phyloP scores from a whole-genome alignment of 2,888 invertebrate species.

The Phanerotoma sp. region DNA sequence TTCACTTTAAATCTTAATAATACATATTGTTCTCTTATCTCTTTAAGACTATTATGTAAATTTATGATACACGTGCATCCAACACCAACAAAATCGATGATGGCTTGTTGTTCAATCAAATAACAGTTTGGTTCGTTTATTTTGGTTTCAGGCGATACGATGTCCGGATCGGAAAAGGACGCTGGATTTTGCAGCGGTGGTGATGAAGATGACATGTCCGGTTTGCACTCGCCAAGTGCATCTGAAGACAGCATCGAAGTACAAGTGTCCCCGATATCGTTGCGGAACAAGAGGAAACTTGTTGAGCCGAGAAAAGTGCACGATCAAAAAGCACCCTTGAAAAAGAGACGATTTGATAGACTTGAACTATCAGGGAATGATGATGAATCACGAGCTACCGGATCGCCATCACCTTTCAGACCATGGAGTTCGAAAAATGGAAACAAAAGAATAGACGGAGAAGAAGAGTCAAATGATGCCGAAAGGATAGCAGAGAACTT shows the following conservation, averaged over 20 bases:
- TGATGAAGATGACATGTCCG: slow-evolving; percentile 64
- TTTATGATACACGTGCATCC: too few species aligned
- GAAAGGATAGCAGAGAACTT: slow-evolving; percentile 10
- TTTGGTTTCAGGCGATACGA: slow-evolving; percentile 60
- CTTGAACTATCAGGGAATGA: slow-evolving; percentile 37
- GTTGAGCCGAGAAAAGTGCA: slow-evolving; percentile 67
- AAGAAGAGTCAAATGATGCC: slow-evolving; percentile 17
- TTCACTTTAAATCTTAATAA: background rate
- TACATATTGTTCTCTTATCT: too few species aligned
- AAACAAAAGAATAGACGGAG: slow-evolving; percentile 25
- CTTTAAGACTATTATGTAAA: too few species aligned
- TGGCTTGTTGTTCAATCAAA: too few species aligned
- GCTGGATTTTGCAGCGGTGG: slow-evolving; percentile 75
- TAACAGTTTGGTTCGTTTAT: background rate
- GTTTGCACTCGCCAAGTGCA: slow-evolving; percentile 64
- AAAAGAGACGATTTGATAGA: slow-evolving; percentile 59
- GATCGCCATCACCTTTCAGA: slow-evolving; percentile 62
- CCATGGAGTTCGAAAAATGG: slow-evolving; percentile 64
- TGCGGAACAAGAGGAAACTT: slow-evolving; percentile 67
- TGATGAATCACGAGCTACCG: slow-evolving; percentile 41
- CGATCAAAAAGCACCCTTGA: slow-evolving; percentile 66
- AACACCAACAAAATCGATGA: too few species aligned
- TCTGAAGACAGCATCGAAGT: slow-evolving; percentile 70
- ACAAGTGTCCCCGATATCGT: slow-evolving; percentile 63
- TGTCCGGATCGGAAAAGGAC: slow-evolving; percentile 63